These are phyloP conservation scores for Knipowitschia caucasica DNA, from an alignment of 2,797 vertebrate genomes.

Conservation along the genomic window DNA sequence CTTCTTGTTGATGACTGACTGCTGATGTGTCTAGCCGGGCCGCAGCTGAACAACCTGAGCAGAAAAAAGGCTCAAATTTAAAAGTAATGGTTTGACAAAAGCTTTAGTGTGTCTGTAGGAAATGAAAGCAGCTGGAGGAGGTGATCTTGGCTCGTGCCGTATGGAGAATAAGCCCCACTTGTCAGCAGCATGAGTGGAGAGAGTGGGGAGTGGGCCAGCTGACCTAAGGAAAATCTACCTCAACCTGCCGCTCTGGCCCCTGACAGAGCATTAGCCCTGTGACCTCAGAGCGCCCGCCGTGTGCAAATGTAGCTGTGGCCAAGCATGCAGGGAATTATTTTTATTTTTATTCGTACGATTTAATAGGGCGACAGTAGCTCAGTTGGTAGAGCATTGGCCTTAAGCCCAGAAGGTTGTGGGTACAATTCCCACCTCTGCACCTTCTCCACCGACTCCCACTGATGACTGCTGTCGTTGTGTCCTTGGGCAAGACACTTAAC, in stretches of 20 bases:
- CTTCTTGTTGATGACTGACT: conserved; percentile 47
- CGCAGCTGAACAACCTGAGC: conserved; percentile 41
- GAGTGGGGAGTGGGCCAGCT: conserved; percentile 51
- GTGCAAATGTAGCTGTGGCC: not conserved
- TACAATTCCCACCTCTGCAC: too few relatives aligned
- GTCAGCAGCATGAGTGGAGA: conserved; percentile 46
- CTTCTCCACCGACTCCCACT: too few relatives aligned
- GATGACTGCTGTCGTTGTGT: too few relatives aligned
- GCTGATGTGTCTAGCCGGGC: conserved; percentile 41
- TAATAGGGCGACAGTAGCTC: too few relatives aligned
- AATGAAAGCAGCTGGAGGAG: conserved; percentile 52
- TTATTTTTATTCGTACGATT: too few relatives aligned
- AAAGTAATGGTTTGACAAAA: conserved; percentile 49
- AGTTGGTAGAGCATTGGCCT: too few relatives aligned
- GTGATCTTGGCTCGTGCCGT: conserved; percentile 50
- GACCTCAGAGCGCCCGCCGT: conserved; percentile 27
- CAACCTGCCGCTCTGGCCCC: conserved; percentile 59
- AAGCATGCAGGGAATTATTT: not conserved
- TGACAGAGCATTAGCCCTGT: conserved; percentile 26
- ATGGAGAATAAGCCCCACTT: conserved; percentile 61
- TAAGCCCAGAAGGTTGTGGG: too few relatives aligned
- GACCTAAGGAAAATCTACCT: conserved; percentile 64
- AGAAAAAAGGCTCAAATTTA: not conserved
- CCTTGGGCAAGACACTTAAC: too few relatives aligned
- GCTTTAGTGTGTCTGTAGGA: conserved; percentile 53